Evolutionary conservation across 1,140 invertebrate species (phyloP).

Genomic region (Drosophila sucinea): DNA sequence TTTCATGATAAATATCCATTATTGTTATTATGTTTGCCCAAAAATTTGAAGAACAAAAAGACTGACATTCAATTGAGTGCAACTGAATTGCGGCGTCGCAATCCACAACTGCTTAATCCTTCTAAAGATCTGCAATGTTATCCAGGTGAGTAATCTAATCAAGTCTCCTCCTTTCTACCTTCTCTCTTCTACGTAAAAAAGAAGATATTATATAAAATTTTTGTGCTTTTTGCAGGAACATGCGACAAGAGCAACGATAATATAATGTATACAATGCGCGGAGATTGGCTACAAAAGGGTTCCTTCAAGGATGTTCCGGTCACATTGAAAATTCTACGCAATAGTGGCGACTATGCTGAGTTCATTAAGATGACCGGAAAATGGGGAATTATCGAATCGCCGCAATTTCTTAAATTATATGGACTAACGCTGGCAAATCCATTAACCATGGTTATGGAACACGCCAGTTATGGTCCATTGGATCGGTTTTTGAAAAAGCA

Average conservation of each 20-base stretch:
- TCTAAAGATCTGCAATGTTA: conserved; percentile 87
- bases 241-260: conserved; percentile 86
- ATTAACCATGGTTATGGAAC: conserved; percentile 92
- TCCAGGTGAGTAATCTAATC: conserved; percentile 83
- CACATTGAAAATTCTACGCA: conserved; percentile 90
- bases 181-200: too few species aligned
- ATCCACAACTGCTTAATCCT: conserved; percentile 75
- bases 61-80: conserved; percentile 73
- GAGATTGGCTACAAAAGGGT: conserved; percentile 87
- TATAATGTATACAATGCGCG: conserved; percentile 86
- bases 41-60: conserved; percentile 81
- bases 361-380: conserved; percentile 90
- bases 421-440: conserved; percentile 90
- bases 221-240: conserved; percentile 83
- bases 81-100: conserved; percentile 63
- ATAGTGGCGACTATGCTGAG: conserved; percentile 87
- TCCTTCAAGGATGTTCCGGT: conserved; percentile 88
- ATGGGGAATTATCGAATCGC: conserved; percentile 90
- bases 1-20: conserved; percentile 91
- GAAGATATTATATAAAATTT: too few species aligned
- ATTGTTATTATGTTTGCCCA: conserved; percentile 87
- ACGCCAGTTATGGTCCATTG: conserved; percentile 89
- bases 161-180: too few species aligned
- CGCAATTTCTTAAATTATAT: conserved; percentile 89
- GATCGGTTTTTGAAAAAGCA: conserved; percentile 87